Evolutionary conservation across 1,140 invertebrate genomes (phyloP), one percentile per base, ranked within the genome.

Genomic region (Caenorhabditis remanei): DNA sequence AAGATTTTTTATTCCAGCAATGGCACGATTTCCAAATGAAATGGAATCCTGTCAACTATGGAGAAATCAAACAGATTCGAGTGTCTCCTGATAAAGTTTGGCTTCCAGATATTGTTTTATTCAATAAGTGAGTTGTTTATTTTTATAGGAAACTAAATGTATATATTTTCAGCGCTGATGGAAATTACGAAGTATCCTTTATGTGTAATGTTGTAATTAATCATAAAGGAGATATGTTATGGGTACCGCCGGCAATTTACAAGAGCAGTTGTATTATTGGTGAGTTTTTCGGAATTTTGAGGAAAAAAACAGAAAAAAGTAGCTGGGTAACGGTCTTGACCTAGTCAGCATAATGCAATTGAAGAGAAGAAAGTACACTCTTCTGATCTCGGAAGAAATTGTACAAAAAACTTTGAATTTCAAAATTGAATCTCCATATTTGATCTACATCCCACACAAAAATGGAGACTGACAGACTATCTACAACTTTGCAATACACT

Each of bases 51-150:
- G 96, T 96, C 83, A 96, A 99, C 93, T 99, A 99, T 92, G 97
- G 98, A 75, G 97, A 97, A 65, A 99, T 99, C 88, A 95, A 95
- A 46, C 96, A 98, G 32, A 95, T 99, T 55, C 95, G 98, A 89
- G 95, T 99, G 88, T 96, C 97, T 40, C 97, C 97, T 32, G 97
- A 99, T 93, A 98, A 99, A 95, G 97, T 99, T 85, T 99, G 98
- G 98, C 98, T 98, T 93, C 98, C 98, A 6, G 98, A 99, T 93
- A 98, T 99, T 91, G 98, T 99, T 50, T 95, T 99, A 56, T 99
- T 99, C 93, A 99, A 99, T 94, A 99, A 99, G 98, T 99, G 95
- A 95, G 84, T 85, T 11, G 13, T 19, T 58, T 95, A 95, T 43
- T 46, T 85, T 43, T 19, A 41, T 85, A 16, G n/a, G n/a, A 13